phyloP scores from a whole-genome alignment of 2,113 vertebrate genomes.

The Bombycilla garrulus region DNA sequence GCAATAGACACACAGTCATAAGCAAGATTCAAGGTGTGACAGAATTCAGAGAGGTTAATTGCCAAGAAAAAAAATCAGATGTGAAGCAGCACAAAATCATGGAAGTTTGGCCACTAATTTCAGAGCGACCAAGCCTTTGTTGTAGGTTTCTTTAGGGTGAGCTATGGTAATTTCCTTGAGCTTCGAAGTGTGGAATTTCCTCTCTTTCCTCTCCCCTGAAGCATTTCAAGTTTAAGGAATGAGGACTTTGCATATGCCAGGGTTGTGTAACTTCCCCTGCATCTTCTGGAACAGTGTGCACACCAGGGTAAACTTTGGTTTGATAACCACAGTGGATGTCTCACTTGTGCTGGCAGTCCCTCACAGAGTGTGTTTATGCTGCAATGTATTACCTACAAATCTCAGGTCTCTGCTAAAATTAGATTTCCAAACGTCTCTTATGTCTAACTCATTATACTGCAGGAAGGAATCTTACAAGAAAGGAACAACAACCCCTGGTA shows the following conservation, averaged over 20 bases:
- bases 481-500: not conserved
- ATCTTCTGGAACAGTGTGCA: not conserved
- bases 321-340: not conserved
- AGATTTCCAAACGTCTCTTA: not conserved
- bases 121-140: not conserved
- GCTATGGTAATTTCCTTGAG: not conserved
- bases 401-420: not conserved
- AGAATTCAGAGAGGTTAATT: not conserved
- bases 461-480: not conserved
- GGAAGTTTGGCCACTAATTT: not conserved
- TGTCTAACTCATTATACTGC: not conserved
- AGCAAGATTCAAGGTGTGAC: not conserved
- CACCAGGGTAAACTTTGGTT: not conserved
- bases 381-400: not conserved
- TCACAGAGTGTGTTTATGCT: not conserved
- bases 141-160: not conserved
- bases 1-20: not conserved
- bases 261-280: not conserved
- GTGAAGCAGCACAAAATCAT: not conserved
- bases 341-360: fast-evolving
- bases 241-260: not conserved
- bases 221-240: not conserved
- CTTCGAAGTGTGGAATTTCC: not conserved
- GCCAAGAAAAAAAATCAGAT: not conserved
- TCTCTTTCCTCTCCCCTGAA: not conserved